phyloP scores from a whole-genome alignment of 2,888 invertebrate genomes.

The Scaeva pyrastri region DNA sequence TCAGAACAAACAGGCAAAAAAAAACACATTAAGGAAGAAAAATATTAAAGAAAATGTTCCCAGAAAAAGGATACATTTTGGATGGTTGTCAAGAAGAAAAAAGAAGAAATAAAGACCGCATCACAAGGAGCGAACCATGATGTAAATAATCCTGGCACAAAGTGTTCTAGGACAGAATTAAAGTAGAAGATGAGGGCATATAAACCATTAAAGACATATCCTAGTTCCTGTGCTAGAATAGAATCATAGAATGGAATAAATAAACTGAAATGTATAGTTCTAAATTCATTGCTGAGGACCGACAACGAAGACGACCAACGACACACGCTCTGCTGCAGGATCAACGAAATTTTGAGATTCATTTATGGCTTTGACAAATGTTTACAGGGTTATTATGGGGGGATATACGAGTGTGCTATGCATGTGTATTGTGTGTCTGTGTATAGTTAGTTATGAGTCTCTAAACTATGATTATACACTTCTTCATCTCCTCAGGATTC shows the following conservation, averaged over 20 bases:
- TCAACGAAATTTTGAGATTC: constrained; percentile 66
- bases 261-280: background rate
- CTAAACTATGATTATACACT: background rate
- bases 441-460: background rate
- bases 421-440: no score
- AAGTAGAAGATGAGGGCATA: constrained; percentile 50
- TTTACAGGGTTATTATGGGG: constrained; percentile 63
- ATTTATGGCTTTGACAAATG: constrained; percentile 68
- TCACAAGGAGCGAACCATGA: constrained; percentile 54
- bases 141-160: constrained; percentile 56
- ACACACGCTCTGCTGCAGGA: constrained; percentile 15
- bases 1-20: background rate
- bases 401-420: no score
- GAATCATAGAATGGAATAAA: background rate
- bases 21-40: constrained; percentile 34
- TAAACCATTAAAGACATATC: constrained; percentile 60
- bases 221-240: constrained; percentile 12
- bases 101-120: constrained; percentile 4
- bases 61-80: constrained; percentile 42
- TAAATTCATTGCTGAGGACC: background rate
- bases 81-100: constrained; percentile 46
- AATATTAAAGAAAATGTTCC: constrained; percentile 44
- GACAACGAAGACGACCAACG: no score
- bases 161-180: background rate
- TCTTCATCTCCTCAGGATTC: background rate